Base-by-base conservation (phyloP, 2,113 vertebrate genomes). In the Larimichthys polyactis region DNA sequence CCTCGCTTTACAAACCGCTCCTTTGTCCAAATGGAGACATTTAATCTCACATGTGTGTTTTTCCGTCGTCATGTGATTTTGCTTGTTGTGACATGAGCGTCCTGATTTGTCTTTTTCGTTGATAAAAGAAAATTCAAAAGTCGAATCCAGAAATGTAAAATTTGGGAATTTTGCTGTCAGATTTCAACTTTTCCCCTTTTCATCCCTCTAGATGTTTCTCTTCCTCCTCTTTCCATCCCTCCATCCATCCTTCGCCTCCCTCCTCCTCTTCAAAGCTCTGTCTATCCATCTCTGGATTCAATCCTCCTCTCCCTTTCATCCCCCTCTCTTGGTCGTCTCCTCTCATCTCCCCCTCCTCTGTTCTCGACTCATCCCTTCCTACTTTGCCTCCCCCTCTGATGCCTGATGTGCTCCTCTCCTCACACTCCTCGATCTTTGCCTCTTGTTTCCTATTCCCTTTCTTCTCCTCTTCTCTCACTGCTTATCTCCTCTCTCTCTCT, bases 211-310 rank as follows among this genome's bases (percentile, higher is more conserved):
- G 22, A 16, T 66, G 20, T 29, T 22, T 19, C 60, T 48, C 52
- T 7, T 36, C n/a, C 11, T 57, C 27, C n/a, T n/a, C n/a, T n/a
- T n/a, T n/a, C n/a, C n/a, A n/a, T n/a, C 71, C 22, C 55, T 81
- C 22, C 78, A 66, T 81, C 65, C 14, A 1, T 5, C 54, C 14
- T 48, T 70, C 46, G 11, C 57, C 64, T 83, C 52, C 27, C 20
- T 9, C 67, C n/a, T n/a, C n/a, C 52, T 74, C 80, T 81, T 83
- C 83, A 83, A 82, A 85, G 80, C 76, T 77, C 79, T 64, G 67
- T 79, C 71, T 77, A 44, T 77, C 68, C 36, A 29, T 80, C 72
- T 66, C 87, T 83, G 72, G 73, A 66, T 63, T 79, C 65, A 66
- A 19, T 68, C 78, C 78, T 81, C 54, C 22, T 54, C 57, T 83